Evolutionary conservation across 1,140 invertebrate species (phyloP).

Genomic region (Megathymus violae): DNA sequence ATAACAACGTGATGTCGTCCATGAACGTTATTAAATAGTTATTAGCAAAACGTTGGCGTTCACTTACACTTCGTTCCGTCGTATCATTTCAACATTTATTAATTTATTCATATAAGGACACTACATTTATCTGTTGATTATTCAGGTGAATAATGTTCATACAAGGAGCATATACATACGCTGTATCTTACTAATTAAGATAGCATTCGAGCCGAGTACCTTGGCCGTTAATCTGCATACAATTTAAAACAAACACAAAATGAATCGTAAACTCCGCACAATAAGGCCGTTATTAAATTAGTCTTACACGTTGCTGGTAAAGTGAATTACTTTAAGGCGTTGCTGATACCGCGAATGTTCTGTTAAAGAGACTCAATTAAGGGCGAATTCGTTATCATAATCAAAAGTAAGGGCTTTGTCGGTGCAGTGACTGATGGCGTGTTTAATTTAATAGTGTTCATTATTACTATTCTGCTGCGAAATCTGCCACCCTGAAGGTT

Average conservation of each 20-base stretch:
- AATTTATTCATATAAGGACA: conserved; percentile 25
- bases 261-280: conserved; percentile 9
- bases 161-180: conserved; percentile 50
- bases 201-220: conserved; percentile 58
- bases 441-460: conserved; percentile 28
- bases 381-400: conserved; percentile 60
- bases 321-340: conserved; percentile 24
- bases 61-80: too few relatives aligned
- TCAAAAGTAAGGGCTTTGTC: conserved; percentile 44
- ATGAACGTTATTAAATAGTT: too few relatives aligned
- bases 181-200: conserved; percentile 73
- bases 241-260: conserved; percentile 32
- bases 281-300: conserved; percentile 38
- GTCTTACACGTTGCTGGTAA: not conserved
- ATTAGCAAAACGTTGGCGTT: too few relatives aligned
- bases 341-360: conserved; percentile 23
- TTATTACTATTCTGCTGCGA: conserved; percentile 29
- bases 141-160: conserved; percentile 51
- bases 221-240: conserved; percentile 62
- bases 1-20: too few relatives aligned
- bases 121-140: conserved; percentile 31
- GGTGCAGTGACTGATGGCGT: conserved; percentile 36
- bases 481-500: conserved; percentile 24
- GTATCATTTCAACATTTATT: conserved; percentile 17
- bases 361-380: conserved; percentile 67